These are phyloP conservation scores for Lonchura striata DNA, from an alignment of 2,113 vertebrate species.

Conservation along the genomic window DNA sequence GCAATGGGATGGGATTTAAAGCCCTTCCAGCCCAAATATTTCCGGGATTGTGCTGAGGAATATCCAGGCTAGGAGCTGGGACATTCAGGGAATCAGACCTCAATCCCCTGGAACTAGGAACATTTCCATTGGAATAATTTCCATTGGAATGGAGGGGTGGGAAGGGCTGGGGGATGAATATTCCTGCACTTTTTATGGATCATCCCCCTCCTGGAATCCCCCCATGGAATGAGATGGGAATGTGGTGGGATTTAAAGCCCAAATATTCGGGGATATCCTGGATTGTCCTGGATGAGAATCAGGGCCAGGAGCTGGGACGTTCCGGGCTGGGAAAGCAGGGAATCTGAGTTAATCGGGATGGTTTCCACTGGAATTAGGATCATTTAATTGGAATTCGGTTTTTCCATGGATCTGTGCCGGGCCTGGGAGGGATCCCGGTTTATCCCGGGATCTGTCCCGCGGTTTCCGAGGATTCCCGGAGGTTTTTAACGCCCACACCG, in stretches of 20 bases:
- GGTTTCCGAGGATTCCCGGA: not conserved
- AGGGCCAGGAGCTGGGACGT: not conserved
- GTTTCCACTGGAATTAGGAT: not conserved
- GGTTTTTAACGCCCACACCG: not conserved
- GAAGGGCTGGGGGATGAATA: not conserved
- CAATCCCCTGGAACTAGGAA: not conserved
- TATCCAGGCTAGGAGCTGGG: not conserved
- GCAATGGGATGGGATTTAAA: not conserved
- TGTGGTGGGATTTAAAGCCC: not conserved
- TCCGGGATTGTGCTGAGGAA: not conserved
- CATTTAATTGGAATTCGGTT: not conserved
- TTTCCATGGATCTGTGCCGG: not conserved
- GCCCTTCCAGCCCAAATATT: not conserved
- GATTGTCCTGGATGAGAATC: not conserved
- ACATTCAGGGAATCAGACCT: not conserved
- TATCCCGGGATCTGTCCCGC: not conserved
- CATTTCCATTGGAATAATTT: accelerated
- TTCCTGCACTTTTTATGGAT: not conserved
- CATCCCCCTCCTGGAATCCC: not conserved
- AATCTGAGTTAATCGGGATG: not conserved
- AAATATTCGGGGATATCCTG: accelerated
- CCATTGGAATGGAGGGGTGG: not conserved
- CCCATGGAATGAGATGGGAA: not conserved
- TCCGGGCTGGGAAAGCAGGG: not conserved
- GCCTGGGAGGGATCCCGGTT: not conserved